These are phyloP conservation scores for Myodes glareolus DNA, from an alignment of 2,113 vertebrate genomes.

Conservation along the genomic window DNA sequence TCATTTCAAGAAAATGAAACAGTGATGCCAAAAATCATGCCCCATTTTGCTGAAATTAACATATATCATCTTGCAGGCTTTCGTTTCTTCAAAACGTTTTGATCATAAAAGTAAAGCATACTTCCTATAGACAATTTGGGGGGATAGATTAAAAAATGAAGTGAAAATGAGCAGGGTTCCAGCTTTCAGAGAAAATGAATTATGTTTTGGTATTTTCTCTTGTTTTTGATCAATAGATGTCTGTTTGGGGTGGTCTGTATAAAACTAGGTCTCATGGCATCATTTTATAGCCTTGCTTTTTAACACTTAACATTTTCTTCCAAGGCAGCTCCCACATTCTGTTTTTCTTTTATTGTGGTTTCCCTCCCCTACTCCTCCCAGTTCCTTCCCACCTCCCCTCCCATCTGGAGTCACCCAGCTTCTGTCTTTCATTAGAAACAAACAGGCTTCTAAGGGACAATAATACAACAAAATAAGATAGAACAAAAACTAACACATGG, in stretches of 20 bases:
- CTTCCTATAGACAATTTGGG: background rate
- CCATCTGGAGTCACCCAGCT: background rate
- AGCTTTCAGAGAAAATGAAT: slow-evolving; percentile 37
- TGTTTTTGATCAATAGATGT: slow-evolving; percentile 44
- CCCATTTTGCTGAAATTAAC: slow-evolving; percentile 48
- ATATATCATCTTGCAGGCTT: background rate
- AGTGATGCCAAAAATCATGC: background rate
- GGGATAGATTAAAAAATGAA: background rate
- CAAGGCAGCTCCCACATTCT: background rate
- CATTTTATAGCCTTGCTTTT: background rate
- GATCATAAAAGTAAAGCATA: slow-evolving; percentile 27
- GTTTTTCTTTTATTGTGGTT: background rate
- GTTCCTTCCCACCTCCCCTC: background rate
- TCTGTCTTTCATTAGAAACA: background rate
- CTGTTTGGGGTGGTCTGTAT: slow-evolving; percentile 4
- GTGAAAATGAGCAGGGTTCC: background rate
- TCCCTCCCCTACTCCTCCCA: no score
- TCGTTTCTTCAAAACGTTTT: background rate
- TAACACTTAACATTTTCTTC: slow-evolving; percentile 41
- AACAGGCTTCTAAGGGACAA: background rate
- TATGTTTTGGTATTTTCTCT: background rate
- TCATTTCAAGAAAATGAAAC: slow-evolving; percentile 45
- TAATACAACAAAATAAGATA: background rate
- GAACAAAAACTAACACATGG: background rate
- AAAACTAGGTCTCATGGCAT: slow-evolving; percentile 27